Evolutionary conservation across 2,113 vertebrate species (phyloP), one percentile per base, ranked within the genome.

Genomic region (Pavo muticus): DNA sequence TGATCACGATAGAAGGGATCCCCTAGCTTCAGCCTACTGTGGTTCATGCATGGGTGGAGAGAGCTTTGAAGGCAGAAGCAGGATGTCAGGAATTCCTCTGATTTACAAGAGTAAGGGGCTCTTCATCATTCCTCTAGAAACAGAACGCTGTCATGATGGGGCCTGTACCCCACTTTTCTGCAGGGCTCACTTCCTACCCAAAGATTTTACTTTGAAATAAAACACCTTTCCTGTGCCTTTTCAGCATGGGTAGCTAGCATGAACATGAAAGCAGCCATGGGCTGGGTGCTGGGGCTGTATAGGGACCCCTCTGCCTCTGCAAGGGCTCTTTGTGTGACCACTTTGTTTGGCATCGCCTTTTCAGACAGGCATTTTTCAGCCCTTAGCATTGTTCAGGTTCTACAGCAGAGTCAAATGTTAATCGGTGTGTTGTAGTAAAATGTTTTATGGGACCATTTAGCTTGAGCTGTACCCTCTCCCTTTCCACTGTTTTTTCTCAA

Each of bases 121-220:
- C 47, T 2, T 2, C 57, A 30, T 47, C 19, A 6, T 40, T 72
- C 54, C 63, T 29, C 15, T 37, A 2, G 13, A 35, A 81, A 54
- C 11, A 18, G 44, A 52, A 48, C 0, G 1, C n/a, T 27, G 15
- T 6, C 0, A 0, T 0, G 21, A 63, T 29, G 15, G 30, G 37
- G 20, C 44, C 61, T 48, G 0, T 56, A 24, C 45, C 25, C 21
- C 45, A 29, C 42, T 32, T 17, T 59, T 67, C 72, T 60, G 50
- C 64, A n/a, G 56, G 0, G 0, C 50, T 2, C 0, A 0, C 32
- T 60, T 63, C 1, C 0, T 57, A n/a, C 0, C 1, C 64, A 24
- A 47, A 52, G 50, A 32, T 57, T 86, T 68, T 52, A 3, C 65
- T 88, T 56, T 37, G 68, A 73, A 87, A 76, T 11, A 48, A 64